These are phyloP conservation scores for Ophraella communa DNA, from an alignment of 2,888 invertebrate genomes.

Conservation along the genomic window DNA sequence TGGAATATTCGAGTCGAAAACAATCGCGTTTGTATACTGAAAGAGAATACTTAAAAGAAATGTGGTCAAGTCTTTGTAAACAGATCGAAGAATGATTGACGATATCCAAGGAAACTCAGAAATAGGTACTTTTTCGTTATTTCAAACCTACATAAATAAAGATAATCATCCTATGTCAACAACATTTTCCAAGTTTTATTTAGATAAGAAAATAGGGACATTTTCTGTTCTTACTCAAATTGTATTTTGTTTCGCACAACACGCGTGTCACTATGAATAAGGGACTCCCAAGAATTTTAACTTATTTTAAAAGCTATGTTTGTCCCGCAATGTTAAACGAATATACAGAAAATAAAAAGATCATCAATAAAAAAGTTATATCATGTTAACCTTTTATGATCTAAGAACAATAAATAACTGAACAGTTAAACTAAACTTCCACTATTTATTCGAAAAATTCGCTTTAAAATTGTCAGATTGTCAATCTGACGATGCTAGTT, in stretches of 20 bases:
- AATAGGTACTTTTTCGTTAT: conserved; percentile 42
- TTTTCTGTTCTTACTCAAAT: conserved; percentile 1
- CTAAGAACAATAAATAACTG: too few relatives aligned
- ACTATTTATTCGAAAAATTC: too few relatives aligned
- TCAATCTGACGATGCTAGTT: too few relatives aligned
- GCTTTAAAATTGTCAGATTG: too few relatives aligned
- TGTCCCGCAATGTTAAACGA: too few relatives aligned
- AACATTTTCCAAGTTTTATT: conserved; percentile 44
- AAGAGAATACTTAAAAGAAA: conserved; percentile 31
- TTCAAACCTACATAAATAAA: conserved; percentile 52
- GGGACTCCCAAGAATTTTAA: background rate
- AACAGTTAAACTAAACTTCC: too few relatives aligned
- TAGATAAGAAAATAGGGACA: conserved; percentile 35
- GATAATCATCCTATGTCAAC: conserved; percentile 56
- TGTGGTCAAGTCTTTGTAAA: conserved; percentile 55
- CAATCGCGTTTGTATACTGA: conserved; percentile 33
- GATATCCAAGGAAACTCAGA: conserved; percentile 49
- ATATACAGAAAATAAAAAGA: too few relatives aligned
- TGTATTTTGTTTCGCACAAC: background rate
- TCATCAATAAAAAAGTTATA: too few relatives aligned
- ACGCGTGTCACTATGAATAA: background rate
- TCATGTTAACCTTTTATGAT: too few relatives aligned
- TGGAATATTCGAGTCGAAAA: conserved; percentile 40
- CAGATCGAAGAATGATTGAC: conserved; percentile 55
- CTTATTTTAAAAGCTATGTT: background rate